Evolutionary conservation across 1,140 invertebrate species (phyloP), one percentile per base, ranked within the genome.

Genomic region (Drosophila obscura): DNA sequence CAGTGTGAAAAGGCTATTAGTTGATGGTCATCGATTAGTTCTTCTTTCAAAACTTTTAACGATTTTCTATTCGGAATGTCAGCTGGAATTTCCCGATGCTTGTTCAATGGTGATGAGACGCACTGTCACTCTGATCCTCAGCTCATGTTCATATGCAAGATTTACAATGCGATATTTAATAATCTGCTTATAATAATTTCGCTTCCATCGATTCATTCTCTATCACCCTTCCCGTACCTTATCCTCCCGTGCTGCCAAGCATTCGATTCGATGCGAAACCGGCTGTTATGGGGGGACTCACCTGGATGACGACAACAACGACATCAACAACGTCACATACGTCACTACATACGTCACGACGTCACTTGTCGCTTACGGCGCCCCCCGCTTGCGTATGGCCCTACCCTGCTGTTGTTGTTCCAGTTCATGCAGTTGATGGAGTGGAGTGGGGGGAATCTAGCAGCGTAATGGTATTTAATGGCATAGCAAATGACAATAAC

Each of bases 401-500:
- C 26, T 19, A 11, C 35, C 46, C 15, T 28, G 31, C 31, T 35
- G 16, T 48, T 28, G 3, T 57, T 57, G 6, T 9, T 45, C 11
- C 22, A 22, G 39, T 57, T 31, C 5, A 2, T 45, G 7, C 15
- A 31, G 16, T 22, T 46, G 22, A 11, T 31, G 50, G 22, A 52
- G 35, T 31, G 50, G 22, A 52, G 35, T 41, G 50, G 26, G 31
- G 26, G 6, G 11, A 31, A 53, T 74, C 69, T 65, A 44, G 71
- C 44, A 74, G 44, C 43, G 61, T 59, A 65, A 59, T 66, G 72
- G 49, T 51, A 74, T 74, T 65, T 74, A 44, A 74, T 53, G 59
- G 19, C 43, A 35, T 61, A 72, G 22, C 60, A 46, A 67, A 59
- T 72, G 49, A 68, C 63, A 71, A 58, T 31, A 65, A 57, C 41